phyloP scores from a whole-genome alignment of 2,888 invertebrate species.

The Ochropacha duplaris region DNA sequence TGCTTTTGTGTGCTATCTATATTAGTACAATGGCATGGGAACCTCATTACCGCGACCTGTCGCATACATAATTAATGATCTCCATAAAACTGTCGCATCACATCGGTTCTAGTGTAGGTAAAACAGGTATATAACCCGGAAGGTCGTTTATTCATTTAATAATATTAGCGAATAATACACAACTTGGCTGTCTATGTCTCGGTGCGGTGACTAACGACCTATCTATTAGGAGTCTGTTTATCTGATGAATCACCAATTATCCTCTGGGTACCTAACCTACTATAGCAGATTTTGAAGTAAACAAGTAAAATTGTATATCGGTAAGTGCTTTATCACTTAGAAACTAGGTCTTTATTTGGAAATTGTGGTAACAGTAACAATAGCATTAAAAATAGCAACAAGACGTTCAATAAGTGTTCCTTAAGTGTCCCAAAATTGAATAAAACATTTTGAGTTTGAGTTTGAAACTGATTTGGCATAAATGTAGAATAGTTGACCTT shows the following conservation, averaged over 20 bases:
- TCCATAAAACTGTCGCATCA: conserved; percentile 27
- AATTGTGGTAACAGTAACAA: too few relatives aligned
- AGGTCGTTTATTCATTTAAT: not conserved
- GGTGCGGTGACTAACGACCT: not conserved
- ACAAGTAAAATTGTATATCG: too few relatives aligned
- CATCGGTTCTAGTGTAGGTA: not conserved
- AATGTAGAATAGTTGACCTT: too few relatives aligned
- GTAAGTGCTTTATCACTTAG: too few relatives aligned
- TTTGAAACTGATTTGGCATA: too few relatives aligned
- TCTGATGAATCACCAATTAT: not conserved
- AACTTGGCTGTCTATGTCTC: not conserved
- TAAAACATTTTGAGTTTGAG: too few relatives aligned
- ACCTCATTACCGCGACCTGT: conserved; percentile 36
- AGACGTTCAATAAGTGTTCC: too few relatives aligned
- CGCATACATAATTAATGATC: conserved; percentile 48
- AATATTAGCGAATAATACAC: not conserved
- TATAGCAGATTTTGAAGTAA: too few relatives aligned
- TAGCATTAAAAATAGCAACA: too few relatives aligned
- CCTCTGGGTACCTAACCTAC: too few relatives aligned
- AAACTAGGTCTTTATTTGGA: too few relatives aligned
- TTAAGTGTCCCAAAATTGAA: too few relatives aligned
- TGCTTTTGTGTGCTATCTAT: not conserved
- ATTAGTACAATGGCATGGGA: conserved; percentile 30
- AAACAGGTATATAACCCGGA: not conserved
- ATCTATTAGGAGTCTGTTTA: not conserved